Evolutionary conservation across 2,113 vertebrate genomes (phyloP), one percentile per base, ranked within the genome.

Genomic region (Trogon melanurus): DNA sequence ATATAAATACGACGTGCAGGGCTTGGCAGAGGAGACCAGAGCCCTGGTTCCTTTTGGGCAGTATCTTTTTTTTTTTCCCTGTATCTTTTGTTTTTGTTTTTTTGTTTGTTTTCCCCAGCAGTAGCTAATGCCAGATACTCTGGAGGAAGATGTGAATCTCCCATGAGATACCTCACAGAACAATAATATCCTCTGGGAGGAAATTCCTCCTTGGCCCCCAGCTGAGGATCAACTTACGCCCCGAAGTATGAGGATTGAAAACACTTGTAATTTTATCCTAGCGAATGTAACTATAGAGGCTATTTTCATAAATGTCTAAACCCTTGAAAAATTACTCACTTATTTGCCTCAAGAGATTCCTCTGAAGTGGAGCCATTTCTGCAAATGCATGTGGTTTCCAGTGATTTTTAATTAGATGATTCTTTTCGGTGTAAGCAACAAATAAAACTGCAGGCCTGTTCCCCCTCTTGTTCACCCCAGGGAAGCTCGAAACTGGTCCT

Each of bases 121-220:
- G 48, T n/a, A 47, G 26, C 26, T 57, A n/a, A 22, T 72, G 58
- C 69, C 76, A 80, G 32, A 47, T 83, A n/a, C 65, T 82, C 38
- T 10, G 53, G 78, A 95, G 91, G 79, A 84, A 84, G 69, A 57
- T 10, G 21, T 50, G 78, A 75, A 16, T 94, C 78, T 94, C 91
- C 84, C 93, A 23, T 30, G 93, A 79, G 91, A 84, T 83, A 56
- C 58, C 62, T 96, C 32, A 2, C 54, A 95, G 89, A 95, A 97
- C 95, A 96, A 95, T 95, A 96, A 96, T 95, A 95, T 94, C 95
- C 93, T 95, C 94, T 72, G 85, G 89, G 93, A 96, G 94, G 94
- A 96, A 96, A 97, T 97, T 96, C 96, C 89, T 94, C 60, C 66
- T 66, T 94, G 89, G 89, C 85, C 94, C 74, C 94, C 87, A 95